Evolutionary conservation across 2,888 invertebrate genomes (phyloP).

Genomic region (Congeria kusceri): DNA sequence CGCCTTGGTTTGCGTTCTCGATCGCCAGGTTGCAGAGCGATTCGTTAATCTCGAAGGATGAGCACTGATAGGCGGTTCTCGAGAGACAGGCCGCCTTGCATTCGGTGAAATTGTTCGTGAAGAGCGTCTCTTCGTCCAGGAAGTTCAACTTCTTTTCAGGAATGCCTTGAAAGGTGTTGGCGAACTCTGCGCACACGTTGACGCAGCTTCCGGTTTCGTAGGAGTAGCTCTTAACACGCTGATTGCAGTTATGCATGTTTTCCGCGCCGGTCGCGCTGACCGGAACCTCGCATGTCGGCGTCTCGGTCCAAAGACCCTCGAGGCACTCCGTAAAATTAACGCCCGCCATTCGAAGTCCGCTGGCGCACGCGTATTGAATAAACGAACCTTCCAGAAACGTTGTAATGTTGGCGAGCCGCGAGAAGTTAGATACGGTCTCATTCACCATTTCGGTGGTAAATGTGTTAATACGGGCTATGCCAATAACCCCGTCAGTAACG

Average conservation of each 20-base stretch:
- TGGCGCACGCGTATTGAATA: constrained; percentile 2
- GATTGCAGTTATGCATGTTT: not conserved
- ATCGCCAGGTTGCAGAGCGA: constrained; percentile 5
- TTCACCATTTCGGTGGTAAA: too few species aligned
- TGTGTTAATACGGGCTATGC: too few species aligned
- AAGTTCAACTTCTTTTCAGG: constrained; percentile 10
- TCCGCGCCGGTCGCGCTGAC: not conserved
- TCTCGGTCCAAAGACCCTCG: constrained; percentile 6
- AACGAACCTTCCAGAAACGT: not conserved
- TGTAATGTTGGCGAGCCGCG: too few species aligned
- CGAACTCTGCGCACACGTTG: constrained; percentile 3
- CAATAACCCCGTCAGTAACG: not conserved
- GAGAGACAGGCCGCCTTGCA: constrained; percentile 11
- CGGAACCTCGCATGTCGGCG: not conserved
- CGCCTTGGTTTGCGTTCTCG: constrained; percentile 10
- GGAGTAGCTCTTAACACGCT: constrained; percentile 4
- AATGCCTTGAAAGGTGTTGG: constrained; percentile 28
- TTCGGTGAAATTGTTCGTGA: not conserved
- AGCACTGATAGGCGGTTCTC: constrained; percentile 5
- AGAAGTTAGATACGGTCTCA: too few species aligned
- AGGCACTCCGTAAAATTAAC: constrained; percentile 5
- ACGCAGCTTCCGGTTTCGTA: constrained; percentile 11
- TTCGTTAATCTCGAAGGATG: constrained; percentile 15
- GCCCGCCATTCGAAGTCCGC: not conserved
- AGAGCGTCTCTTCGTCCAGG: constrained; percentile 6